Evolutionary conservation across 2,888 invertebrate species (phyloP).

Genomic region (Laothoe populi): DNA sequence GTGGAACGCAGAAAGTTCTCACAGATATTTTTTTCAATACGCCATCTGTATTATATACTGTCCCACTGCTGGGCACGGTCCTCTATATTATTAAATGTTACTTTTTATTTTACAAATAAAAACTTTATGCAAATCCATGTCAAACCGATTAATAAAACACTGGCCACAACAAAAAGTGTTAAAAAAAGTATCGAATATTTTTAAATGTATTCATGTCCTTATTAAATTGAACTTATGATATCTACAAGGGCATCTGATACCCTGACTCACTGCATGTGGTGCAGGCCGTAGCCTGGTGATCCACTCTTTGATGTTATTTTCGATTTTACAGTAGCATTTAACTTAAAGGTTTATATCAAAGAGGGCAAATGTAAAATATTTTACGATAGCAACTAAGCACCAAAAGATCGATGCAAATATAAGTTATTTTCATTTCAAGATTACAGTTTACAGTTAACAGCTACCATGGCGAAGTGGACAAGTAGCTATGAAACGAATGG

Average conservation of each 20-base stretch:
- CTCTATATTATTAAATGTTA: too few relatives aligned
- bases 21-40: too few relatives aligned
- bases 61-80: too few relatives aligned
- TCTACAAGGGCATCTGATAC: slow-evolving; percentile 12
- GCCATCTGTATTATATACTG: too few relatives aligned
- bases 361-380: not conserved
- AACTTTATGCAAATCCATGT: too few relatives aligned
- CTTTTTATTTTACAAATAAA: too few relatives aligned
- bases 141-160: not conserved
- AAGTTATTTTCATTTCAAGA: not conserved
- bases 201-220: not conserved
- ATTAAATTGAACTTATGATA: not conserved
- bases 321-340: slow-evolving; percentile 7
- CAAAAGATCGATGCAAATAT: not conserved
- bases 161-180: not conserved
- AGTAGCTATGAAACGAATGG: too few relatives aligned
- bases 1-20: too few relatives aligned
- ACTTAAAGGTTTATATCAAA: slow-evolving; percentile 3
- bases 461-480: too few relatives aligned
- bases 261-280: not conserved
- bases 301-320: slow-evolving; percentile 21
- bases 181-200: not conserved
- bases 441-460: too few relatives aligned
- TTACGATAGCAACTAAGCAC: not conserved
- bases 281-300: slow-evolving; percentile 1